Percentiles rank a stretch among this genome's conserved stretches.
phyloP scores from a whole-genome alignment of 2,888 invertebrate species.

The Fragum sueziense region DNA sequence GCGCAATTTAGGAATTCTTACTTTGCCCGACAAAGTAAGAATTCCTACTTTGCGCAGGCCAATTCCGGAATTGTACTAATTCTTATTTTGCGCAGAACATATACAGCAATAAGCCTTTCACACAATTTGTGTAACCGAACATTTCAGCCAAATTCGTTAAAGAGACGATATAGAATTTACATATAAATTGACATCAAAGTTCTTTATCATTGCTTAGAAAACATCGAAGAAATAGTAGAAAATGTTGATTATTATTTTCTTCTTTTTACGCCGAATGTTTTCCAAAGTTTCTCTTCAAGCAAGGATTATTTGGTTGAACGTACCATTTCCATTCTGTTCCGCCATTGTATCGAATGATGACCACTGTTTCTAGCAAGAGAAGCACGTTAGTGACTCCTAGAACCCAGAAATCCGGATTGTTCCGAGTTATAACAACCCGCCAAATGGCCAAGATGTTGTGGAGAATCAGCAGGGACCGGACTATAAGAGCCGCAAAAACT shows the following conservation, averaged over 20 bases:
- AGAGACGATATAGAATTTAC: no score
- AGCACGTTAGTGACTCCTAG: slow-evolving; percentile 87
- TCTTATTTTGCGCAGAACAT: no score
- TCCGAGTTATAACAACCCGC: slow-evolving; percentile 88
- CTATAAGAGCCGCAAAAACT: slow-evolving; percentile 43
- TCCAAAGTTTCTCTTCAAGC: not conserved
- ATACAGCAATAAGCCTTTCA: no score
- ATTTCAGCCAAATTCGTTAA: no score
- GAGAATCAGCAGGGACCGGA: slow-evolving; percentile 83
- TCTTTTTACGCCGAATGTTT: not conserved
- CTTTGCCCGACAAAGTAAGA: no score
- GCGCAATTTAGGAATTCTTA: no score
- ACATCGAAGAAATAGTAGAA: not conserved
- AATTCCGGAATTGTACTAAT: no score
- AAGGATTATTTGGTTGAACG: slow-evolving; percentile 12
- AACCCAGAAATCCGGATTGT: slow-evolving; percentile 91
- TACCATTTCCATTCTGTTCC: slow-evolving; percentile 95
- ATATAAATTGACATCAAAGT: no score
- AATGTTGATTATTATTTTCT: not conserved
- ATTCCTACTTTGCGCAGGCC: no score
- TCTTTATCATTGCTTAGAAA: no score
- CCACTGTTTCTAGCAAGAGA: slow-evolving; percentile 89
- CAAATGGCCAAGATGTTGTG: slow-evolving; percentile 94
- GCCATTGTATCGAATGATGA: slow-evolving; percentile 93
- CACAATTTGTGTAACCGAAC: no score